Conservation (phyloP, 2,888 invertebrate genomes). For the Megaustenia siamemsis region DNA sequence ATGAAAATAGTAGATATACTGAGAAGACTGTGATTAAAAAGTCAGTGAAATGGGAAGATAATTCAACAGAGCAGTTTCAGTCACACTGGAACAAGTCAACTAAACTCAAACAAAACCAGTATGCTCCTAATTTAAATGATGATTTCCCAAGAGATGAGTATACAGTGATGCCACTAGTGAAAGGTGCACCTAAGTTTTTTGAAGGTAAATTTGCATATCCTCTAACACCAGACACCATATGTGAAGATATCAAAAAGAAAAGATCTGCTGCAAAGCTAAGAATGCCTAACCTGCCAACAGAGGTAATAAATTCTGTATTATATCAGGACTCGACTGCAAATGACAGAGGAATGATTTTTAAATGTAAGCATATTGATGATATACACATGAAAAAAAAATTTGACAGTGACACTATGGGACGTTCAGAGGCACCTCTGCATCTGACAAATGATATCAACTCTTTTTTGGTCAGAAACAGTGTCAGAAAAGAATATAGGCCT, state of each 20-base stretch:
- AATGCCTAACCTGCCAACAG: slow-evolving; percentile 69
- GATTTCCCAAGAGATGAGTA: slow-evolving; percentile 78
- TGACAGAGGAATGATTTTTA: slow-evolving; percentile 75
- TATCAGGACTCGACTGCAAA: slow-evolving; percentile 63
- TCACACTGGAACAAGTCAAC: slow-evolving; percentile 59
- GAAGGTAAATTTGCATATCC: slow-evolving; percentile 67
- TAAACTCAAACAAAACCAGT: slow-evolving; percentile 67
- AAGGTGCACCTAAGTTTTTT: slow-evolving; percentile 69
- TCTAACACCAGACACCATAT: slow-evolving; percentile 51
- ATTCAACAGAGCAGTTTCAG: slow-evolving; percentile 30
- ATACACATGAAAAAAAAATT: slow-evolving; percentile 74
- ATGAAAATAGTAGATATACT: slow-evolving; percentile 1
- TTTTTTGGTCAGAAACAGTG: slow-evolving; percentile 67
- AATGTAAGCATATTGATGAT: slow-evolving; percentile 75
- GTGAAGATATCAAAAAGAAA: slow-evolving; percentile 57
- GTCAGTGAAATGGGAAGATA: neutral
- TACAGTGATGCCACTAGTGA: slow-evolving; percentile 73
- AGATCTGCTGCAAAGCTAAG: slow-evolving; percentile 58
- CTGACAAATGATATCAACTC: slow-evolving; percentile 72
- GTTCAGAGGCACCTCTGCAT: slow-evolving; percentile 72
- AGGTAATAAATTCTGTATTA: slow-evolving; percentile 66
- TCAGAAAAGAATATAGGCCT: slow-evolving; percentile 51
- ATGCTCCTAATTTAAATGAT: slow-evolving; percentile 72
- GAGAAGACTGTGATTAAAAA: slow-evolving; percentile 24
- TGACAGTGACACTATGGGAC: slow-evolving; percentile 65